A percentile compares a stretch with the other conserved stretches of the same genome.
phyloP scores from a whole-genome alignment of 2,113 vertebrate genomes.

The Lophochroa leadbeateri region DNA sequence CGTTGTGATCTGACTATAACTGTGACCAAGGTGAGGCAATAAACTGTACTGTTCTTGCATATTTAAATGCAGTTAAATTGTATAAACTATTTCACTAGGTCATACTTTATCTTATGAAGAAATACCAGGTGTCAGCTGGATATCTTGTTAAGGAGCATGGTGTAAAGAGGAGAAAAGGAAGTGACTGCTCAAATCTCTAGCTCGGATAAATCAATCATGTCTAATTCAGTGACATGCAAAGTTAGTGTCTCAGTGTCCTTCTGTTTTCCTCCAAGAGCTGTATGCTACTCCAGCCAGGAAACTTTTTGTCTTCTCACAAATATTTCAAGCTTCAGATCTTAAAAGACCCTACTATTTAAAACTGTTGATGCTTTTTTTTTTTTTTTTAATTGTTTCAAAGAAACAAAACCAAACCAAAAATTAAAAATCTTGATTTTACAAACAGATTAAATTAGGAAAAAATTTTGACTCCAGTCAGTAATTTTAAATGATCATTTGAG shows the following conservation, averaged over 20 bases:
- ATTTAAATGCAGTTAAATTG: neutral
- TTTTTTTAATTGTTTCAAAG: neutral
- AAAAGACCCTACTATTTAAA: neutral
- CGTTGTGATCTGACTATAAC: neutral
- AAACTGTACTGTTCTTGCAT: neutral
- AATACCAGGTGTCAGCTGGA: neutral
- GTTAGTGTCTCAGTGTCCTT: accelerated
- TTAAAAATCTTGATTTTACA: neutral
- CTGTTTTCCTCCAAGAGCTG: neutral
- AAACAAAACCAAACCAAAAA: neutral
- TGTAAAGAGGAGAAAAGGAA: neutral
- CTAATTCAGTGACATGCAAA: neutral
- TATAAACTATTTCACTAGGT: neutral
- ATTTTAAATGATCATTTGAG: neutral
- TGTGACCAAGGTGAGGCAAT: neutral
- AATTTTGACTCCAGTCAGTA: neutral
- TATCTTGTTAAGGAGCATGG: neutral
- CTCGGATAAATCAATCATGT: neutral
- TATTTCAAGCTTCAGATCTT: neutral
- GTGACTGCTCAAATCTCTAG: neutral
- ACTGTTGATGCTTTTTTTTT: neutral
- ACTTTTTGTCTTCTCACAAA: neutral
- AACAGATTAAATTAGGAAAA: neutral
- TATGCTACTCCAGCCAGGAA: neutral
- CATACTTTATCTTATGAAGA: neutral